Percentiles rank a stretch among this genome's conserved stretches.
phyloP scores from a whole-genome alignment of 2,797 vertebrate genomes.

The Sternarchorhynchus goeldii region DNA sequence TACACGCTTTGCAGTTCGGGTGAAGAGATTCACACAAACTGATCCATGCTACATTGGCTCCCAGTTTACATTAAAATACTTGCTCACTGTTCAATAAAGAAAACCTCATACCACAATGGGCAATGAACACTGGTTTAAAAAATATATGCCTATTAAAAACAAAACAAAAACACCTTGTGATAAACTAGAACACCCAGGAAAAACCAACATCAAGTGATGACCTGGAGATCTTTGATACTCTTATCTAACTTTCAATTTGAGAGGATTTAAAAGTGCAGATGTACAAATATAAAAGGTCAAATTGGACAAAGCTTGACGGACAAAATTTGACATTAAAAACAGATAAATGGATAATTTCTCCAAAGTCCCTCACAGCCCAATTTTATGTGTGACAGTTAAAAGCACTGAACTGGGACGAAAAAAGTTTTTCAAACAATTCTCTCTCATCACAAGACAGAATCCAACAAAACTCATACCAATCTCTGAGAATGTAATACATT shows the following conservation, averaged over 20 bases:
- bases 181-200: slow-evolving; percentile 11
- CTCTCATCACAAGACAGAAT: neutral
- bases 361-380: neutral
- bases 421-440: too few species aligned
- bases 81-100: slow-evolving; percentile 30
- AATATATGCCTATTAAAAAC: slow-evolving; percentile 32
- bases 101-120: neutral
- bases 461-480: neutral
- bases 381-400: too few species aligned
- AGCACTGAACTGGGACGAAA: too few species aligned
- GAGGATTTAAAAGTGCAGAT: slow-evolving; percentile 1
- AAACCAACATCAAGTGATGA: neutral
- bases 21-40: slow-evolving; percentile 60
- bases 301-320: neutral
- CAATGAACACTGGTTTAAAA: slow-evolving; percentile 11
- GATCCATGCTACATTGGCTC: slow-evolving; percentile 74
- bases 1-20: slow-evolving; percentile 46
- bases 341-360: neutral
- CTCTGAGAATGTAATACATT: slow-evolving; percentile 63
- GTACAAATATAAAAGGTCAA: neutral
- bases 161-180: slow-evolving; percentile 10
- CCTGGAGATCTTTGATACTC: neutral
- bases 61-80: slow-evolving; percentile 40
- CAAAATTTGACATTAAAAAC: neutral
- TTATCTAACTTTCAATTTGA: neutral